Conservation (phyloP, 2,113 vertebrate species). For the Caracal caracal region DNA sequence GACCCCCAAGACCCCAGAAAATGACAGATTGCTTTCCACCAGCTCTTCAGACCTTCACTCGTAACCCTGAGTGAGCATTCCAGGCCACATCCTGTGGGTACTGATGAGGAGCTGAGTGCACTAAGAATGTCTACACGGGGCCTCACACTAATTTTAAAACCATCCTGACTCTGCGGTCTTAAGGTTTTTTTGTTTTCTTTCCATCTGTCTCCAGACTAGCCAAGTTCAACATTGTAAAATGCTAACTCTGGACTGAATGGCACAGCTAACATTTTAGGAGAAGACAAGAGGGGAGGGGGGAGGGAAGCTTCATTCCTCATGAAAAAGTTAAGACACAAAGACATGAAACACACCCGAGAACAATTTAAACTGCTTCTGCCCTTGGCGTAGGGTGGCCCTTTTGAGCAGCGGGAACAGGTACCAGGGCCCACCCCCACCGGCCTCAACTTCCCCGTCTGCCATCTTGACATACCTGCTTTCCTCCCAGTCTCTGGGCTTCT, state of each 20-base stretch:
- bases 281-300: neutral
- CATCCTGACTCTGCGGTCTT: neutral
- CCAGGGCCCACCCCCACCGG: accelerated
- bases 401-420: neutral
- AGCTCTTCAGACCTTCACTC: neutral
- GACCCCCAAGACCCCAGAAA: neutral
- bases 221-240: conserved; percentile 58
- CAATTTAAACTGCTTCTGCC: neutral
- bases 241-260: conserved; percentile 40
- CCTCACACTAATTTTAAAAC: conserved; percentile 37
- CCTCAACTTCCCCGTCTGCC: accelerated
- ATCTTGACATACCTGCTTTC: conserved; percentile 91
- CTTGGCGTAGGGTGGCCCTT: neutral
- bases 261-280: neutral
- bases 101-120: neutral
- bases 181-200: neutral
- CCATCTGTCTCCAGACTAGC: neutral
- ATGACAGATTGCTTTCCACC: neutral
- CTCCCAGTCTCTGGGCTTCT: conserved; percentile 97
- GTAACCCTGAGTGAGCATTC: neutral
- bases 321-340: neutral
- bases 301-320: neutral
- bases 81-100: neutral
- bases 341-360: neutral
- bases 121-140: conserved; percentile 6